These are phyloP conservation scores for Caenorhabditis wallacei DNA, from an alignment of 2,888 invertebrate genomes.

Conservation along the genomic window DNA sequence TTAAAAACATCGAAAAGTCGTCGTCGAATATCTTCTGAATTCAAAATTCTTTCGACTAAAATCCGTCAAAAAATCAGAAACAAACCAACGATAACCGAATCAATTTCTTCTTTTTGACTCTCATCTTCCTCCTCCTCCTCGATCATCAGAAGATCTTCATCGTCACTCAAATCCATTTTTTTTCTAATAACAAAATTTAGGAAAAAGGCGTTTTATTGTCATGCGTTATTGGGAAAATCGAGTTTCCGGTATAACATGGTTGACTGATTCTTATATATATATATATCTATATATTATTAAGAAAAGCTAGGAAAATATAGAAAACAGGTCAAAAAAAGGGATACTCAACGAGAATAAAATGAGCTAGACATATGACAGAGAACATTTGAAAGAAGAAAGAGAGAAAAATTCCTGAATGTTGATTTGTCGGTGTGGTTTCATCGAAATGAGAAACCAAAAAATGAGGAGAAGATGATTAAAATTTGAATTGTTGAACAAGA, in stretches of 20 bases:
- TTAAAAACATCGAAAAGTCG: slow-evolving; percentile 68
- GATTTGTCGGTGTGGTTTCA: not conserved
- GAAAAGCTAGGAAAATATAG: not conserved
- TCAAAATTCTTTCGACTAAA: not conserved
- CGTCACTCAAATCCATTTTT: slow-evolving; percentile 42
- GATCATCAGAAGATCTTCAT: slow-evolving; percentile 51
- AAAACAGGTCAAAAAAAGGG: not conserved
- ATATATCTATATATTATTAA: too few relatives aligned
- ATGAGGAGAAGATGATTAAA: slow-evolving; percentile 7
- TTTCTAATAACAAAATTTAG: not conserved
- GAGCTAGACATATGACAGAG: slow-evolving; percentile 37
- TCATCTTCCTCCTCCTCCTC: slow-evolving; percentile 59
- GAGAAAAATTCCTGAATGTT: slow-evolving; percentile 33
- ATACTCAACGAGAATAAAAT: not conserved
- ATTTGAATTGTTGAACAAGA: slow-evolving; percentile 24
- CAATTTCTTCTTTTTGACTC: slow-evolving; percentile 44
- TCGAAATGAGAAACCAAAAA: slow-evolving; percentile 1
- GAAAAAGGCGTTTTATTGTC: slow-evolving; percentile 20
- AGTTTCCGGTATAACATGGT: slow-evolving; percentile 3
- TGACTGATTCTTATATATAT: slow-evolving; percentile 5
- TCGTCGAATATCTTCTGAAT: slow-evolving; percentile 62
- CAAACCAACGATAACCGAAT: slow-evolving; percentile 56
- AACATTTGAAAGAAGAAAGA: slow-evolving; percentile 10
- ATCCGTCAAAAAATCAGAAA: not conserved
- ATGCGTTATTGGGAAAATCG: not conserved